These are phyloP conservation scores for Bombus confusus DNA, from an alignment of 1,140 invertebrate species.

Conservation along the genomic window DNA sequence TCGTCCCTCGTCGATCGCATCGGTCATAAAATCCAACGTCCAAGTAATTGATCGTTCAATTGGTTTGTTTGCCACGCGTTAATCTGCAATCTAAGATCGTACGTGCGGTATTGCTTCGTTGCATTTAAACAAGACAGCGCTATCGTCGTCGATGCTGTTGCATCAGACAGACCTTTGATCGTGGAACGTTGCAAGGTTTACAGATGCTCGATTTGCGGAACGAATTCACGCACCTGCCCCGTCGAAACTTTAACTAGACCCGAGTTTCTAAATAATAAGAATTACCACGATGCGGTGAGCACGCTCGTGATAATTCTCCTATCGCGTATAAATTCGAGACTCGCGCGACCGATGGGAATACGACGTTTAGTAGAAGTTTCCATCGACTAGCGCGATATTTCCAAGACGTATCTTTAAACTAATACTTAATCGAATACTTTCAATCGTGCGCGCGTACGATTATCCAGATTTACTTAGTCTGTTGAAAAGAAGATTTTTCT, in stretches of 20 bases:
- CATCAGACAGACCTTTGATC: neutral
- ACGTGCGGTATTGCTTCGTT: neutral
- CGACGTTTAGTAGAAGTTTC: neutral
- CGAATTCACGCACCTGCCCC: neutral
- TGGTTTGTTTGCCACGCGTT: neutral
- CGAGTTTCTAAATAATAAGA: neutral
- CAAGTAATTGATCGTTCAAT: neutral
- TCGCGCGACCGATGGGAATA: neutral
- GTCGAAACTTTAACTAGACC: neutral
- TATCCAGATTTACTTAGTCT: too few species aligned
- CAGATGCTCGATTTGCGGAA: neutral
- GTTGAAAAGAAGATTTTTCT: too few species aligned
- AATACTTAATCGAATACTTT: neutral
- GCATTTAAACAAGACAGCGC: neutral
- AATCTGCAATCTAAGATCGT: slow-evolving; percentile 8
- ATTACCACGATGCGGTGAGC: neutral
- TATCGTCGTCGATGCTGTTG: neutral
- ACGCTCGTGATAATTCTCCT: neutral
- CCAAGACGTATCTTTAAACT: accelerated
- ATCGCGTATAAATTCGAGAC: neutral
- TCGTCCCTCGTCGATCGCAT: too few species aligned
- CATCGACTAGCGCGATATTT: neutral
- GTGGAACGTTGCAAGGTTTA: neutral
- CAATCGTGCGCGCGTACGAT: too few species aligned
- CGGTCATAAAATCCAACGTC: neutral